phyloP scores from a whole-genome alignment of 2,113 vertebrate species.

The Anser brachyrhynchus region DNA sequence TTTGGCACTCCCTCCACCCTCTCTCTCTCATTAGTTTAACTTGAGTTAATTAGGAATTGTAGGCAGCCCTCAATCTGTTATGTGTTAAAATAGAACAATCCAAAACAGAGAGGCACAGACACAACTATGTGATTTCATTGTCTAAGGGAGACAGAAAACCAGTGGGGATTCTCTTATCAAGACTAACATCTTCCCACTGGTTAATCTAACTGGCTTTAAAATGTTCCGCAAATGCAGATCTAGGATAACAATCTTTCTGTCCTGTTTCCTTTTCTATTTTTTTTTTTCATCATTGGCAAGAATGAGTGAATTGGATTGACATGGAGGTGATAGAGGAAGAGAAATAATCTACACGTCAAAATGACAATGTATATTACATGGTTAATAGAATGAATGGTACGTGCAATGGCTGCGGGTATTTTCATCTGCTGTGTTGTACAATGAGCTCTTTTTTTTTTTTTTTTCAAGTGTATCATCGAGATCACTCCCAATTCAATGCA shows the following conservation, averaged over 20 bases:
- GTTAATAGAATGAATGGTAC: constrained; percentile 75
- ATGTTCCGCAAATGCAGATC: constrained; percentile 60
- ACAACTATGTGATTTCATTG: constrained; percentile 83
- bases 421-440: constrained; percentile 63
- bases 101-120: constrained; percentile 81
- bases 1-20: neutral
- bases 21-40: constrained; percentile 80
- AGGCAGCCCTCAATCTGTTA: constrained; percentile 73
- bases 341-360: constrained; percentile 81
- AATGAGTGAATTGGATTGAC: constrained; percentile 80
- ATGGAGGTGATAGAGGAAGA: constrained; percentile 80
- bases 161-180: constrained; percentile 85
- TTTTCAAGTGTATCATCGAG: constrained; percentile 65
- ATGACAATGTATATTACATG: constrained; percentile 81
- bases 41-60: constrained; percentile 83
- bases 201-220: constrained; percentile 78
- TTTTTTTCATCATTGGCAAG: constrained; percentile 52
- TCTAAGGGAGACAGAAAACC: constrained; percentile 84
- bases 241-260: constrained; percentile 61
- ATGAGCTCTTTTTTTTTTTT: constrained; percentile 47
- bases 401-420: constrained; percentile 67
- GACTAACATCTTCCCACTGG: constrained; percentile 83
- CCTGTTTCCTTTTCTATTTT: constrained; percentile 50
- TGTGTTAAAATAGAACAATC: constrained; percentile 72
- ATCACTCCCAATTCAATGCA: constrained; percentile 68